Percentiles rank a stretch among this genome's conserved stretches.
Evolutionary conservation across 2,797 vertebrate genomes (phyloP).

Genomic region (Arnoldichthys spilopterus): DNA sequence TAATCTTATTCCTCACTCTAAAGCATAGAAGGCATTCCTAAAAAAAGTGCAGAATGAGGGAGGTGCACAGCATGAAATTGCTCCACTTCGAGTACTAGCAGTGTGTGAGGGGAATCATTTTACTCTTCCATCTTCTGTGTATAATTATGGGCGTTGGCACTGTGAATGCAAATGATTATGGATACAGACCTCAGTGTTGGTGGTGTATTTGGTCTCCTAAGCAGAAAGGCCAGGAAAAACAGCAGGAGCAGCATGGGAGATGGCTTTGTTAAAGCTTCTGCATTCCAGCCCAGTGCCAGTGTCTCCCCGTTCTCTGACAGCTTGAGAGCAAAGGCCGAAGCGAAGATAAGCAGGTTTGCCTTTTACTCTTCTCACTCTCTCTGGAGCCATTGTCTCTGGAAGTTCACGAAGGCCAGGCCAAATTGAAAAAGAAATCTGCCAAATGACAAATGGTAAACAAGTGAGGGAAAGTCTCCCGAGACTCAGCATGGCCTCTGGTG

Average conservation of each 20-base stretch:
- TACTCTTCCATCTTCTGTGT: conserved; percentile 60
- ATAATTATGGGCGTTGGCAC: conserved; percentile 44
- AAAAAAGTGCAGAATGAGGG: conserved; percentile 55
- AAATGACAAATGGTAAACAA: conserved; percentile 68
- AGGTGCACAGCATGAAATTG: conserved; percentile 71
- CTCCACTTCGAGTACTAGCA: conserved; percentile 59
- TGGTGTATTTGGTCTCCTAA: conserved; percentile 20
- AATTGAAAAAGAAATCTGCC: conserved; percentile 17
- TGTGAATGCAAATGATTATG: conserved; percentile 60
- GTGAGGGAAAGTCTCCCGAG: conserved; percentile 56
- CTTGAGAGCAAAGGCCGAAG: conserved; percentile 20
- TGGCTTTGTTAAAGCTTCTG: conserved; percentile 31
- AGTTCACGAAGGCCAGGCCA: conserved; percentile 33
- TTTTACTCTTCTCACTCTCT: neutral
- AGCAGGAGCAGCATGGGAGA: neutral
- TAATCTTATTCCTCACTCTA: conserved; percentile 54
- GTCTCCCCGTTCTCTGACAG: conserved; percentile 8
- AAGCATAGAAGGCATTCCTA: conserved; percentile 63
- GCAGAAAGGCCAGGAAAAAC: neutral
- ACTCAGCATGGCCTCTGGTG: conserved; percentile 48
- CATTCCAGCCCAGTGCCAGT: neutral
- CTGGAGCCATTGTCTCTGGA: conserved; percentile 32
- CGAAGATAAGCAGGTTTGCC: conserved; percentile 28
- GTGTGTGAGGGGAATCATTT: conserved; percentile 60
- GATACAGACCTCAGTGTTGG: conserved; percentile 41